Conservation (phyloP, 2,888 invertebrate genomes). For the Branchipolynoe longqiensis region DNA sequence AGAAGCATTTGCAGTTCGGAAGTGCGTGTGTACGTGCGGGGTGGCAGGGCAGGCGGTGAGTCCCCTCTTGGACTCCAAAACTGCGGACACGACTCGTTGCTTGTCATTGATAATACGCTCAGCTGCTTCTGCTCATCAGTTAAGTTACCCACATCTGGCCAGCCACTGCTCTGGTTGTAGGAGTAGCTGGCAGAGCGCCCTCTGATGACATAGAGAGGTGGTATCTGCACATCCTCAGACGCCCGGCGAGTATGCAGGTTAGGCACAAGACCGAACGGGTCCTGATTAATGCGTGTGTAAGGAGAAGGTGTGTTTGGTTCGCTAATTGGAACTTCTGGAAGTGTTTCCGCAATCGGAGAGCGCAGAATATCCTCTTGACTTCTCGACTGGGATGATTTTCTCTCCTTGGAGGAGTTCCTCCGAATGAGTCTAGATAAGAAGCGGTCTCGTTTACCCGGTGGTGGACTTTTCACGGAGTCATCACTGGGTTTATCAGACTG, state of each 20-base stretch:
- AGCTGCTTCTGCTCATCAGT: conserved; percentile 58
- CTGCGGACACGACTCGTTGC: neutral
- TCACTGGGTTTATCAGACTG: neutral
- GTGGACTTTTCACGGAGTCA: conserved; percentile 47
- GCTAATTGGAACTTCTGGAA: conserved; percentile 45
- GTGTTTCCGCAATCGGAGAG: conserved; percentile 46
- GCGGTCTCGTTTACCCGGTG: conserved; percentile 41
- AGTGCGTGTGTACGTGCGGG: conserved; percentile 6
- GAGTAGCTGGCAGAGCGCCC: conserved; percentile 14
- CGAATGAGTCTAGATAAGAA: conserved; percentile 62
- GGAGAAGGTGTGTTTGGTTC: conserved; percentile 36
- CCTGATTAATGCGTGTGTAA: neutral
- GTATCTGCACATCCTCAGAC: conserved; percentile 9
- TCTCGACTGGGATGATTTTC: conserved; percentile 36
- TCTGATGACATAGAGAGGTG: neutral
- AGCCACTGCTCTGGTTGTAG: neutral
- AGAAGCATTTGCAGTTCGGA: neutral
- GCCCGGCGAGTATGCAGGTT: neutral
- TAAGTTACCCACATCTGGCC: conserved; percentile 22
- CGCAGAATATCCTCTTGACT: conserved; percentile 49
- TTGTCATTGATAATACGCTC: neutral
- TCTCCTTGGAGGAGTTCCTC: conserved; percentile 61
- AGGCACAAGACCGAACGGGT: conserved; percentile 44
- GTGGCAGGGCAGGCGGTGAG: conserved; percentile 49
- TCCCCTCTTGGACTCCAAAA: neutral